Evolutionary conservation across 2,888 invertebrate genomes (phyloP).

Genomic region (Drosophila mimetica): DNA sequence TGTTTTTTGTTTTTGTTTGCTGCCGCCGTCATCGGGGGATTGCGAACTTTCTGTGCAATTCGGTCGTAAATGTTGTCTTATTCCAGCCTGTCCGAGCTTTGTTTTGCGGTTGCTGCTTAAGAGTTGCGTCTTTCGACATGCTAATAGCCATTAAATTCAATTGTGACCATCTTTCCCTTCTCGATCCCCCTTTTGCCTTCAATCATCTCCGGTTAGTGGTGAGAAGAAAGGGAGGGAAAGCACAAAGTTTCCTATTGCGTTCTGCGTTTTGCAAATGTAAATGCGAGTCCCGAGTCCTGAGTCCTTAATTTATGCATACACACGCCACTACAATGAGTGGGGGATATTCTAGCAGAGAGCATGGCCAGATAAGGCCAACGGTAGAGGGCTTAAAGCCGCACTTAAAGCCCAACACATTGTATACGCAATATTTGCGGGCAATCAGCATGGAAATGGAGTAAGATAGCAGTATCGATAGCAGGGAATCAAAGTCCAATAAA

Average conservation of each 20-base stretch:
- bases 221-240: constrained; percentile 4
- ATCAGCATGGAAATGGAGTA: constrained; percentile 5
- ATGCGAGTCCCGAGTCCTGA: constrained; percentile 35
- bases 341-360: constrained; percentile 26
- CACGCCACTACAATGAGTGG: constrained; percentile 55
- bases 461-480: constrained; percentile 10
- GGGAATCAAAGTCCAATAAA: background rate
- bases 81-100: constrained; percentile 42
- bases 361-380: constrained; percentile 27
- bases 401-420: constrained; percentile 31
- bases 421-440: constrained; percentile 25
- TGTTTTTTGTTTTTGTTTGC: constrained; percentile 5
- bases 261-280: constrained; percentile 40
- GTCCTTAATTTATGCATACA: constrained; percentile 65
- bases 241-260: constrained; percentile 40
- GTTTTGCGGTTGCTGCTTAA: constrained; percentile 60
- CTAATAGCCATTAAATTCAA: constrained; percentile 68
- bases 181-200: constrained; percentile 1
- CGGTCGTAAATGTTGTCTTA: constrained; percentile 47
- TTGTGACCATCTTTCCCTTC: constrained; percentile 24
- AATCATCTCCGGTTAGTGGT: constrained; percentile 32
- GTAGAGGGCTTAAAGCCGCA: constrained; percentile 40
- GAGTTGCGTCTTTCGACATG: constrained; percentile 57
- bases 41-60: constrained; percentile 45
- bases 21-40: constrained; percentile 4